phyloP scores from a whole-genome alignment of 2,797 vertebrate species.

The Trachurus trachurus region DNA sequence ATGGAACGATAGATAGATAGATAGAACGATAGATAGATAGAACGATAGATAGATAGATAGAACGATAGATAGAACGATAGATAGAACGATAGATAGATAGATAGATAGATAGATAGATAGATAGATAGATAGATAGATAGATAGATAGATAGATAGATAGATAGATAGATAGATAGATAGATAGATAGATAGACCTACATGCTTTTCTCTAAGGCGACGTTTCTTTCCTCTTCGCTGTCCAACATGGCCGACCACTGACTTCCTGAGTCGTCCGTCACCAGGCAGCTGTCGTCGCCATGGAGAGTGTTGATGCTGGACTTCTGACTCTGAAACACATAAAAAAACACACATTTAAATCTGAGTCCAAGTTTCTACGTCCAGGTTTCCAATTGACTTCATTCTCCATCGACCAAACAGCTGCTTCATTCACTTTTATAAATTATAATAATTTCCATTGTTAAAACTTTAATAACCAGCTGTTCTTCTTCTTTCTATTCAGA shows the following conservation, averaged over 20 bases:
- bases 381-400: too few species aligned
- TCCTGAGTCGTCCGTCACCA: constrained; percentile 65
- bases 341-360: too few species aligned
- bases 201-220: constrained; percentile 90
- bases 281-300: constrained; percentile 66
- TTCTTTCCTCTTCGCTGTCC: constrained; percentile 88
- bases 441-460: background rate
- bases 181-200: constrained; percentile 72
- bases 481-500: background rate
- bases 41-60: too few species aligned
- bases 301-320: constrained; percentile 68
- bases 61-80: too few species aligned
- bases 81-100: too few species aligned
- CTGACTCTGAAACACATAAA: constrained; percentile 64
- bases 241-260: constrained; percentile 72
- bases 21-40: too few species aligned
- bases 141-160: too few species aligned
- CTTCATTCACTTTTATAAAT: background rate
- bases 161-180: too few species aligned
- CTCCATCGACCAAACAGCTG: background rate
- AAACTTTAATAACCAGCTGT: background rate
- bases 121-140: too few species aligned
- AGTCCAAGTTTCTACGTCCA: too few species aligned
- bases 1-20: too few species aligned
- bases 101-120: too few species aligned